These are phyloP conservation scores for Spheniscus humboldti DNA, from an alignment of 2,797 vertebrate genomes.

Conservation along the genomic window DNA sequence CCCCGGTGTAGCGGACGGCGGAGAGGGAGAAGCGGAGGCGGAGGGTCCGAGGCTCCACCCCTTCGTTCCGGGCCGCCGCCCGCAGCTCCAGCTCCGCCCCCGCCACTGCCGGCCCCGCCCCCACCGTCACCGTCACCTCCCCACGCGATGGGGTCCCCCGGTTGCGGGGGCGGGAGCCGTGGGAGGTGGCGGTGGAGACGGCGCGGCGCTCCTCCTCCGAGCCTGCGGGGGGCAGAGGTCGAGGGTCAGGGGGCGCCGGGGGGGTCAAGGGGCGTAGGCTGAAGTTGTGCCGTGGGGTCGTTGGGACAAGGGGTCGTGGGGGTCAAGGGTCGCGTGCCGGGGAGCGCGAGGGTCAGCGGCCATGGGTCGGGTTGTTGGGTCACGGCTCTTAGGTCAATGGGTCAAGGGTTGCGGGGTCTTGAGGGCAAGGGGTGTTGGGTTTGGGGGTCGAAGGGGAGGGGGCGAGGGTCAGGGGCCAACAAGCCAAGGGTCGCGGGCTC, in stretches of 20 bases:
- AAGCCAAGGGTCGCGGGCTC: too few species aligned
- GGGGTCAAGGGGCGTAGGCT: background rate
- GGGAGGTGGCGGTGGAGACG: background rate
- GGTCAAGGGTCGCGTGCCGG: background rate
- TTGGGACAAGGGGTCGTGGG: background rate
- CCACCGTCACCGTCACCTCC: background rate
- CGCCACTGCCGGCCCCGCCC: background rate
- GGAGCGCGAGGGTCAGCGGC: too few species aligned
- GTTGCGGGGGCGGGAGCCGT: background rate
- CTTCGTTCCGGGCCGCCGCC: background rate
- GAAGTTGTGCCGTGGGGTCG: too few species aligned
- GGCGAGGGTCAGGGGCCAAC: too few species aligned
- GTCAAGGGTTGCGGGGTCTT: too few species aligned
- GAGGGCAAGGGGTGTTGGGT: too few species aligned
- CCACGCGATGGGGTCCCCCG: fast-evolving
- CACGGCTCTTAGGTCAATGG: too few species aligned
- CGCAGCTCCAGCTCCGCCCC: background rate
- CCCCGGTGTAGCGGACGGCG: background rate
- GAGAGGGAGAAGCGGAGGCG: background rate
- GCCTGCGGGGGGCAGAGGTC: background rate
- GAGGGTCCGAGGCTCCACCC: background rate
- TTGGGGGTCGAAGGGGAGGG: too few species aligned
- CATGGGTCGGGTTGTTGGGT: too few species aligned
- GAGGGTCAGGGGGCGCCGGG: background rate
- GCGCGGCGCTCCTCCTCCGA: background rate